These are phyloP conservation scores for Myiothlypis chrysogaster DNA, from an alignment of 2,797 vertebrate genomes.

Conservation along the genomic window DNA sequence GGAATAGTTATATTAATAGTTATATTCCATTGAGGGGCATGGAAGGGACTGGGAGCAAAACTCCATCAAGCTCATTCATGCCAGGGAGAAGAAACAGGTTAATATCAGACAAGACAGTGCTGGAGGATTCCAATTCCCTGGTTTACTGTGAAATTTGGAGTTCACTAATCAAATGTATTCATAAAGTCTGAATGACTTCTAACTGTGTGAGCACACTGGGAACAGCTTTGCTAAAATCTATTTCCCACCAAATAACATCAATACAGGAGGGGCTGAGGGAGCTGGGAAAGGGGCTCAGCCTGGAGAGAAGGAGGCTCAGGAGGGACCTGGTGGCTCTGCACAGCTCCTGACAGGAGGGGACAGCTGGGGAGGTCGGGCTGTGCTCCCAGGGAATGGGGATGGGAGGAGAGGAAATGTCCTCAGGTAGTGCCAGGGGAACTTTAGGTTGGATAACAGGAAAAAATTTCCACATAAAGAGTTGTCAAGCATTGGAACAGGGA, in stretches of 20 bases:
- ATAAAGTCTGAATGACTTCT: neutral
- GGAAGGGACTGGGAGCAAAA: neutral
- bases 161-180: neutral
- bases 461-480: neutral
- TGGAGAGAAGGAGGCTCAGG: neutral
- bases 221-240: neutral
- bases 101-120: neutral
- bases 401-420: accelerated
- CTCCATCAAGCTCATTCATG: neutral
- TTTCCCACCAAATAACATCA: neutral
- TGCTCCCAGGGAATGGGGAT: neutral
- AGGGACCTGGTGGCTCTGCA: neutral
- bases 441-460: neutral
- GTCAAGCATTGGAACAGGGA: neutral
- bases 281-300: neutral
- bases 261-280: neutral
- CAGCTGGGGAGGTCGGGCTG: accelerated
- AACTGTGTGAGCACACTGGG: neutral
- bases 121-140: neutral
- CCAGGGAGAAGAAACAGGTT: neutral
- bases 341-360: neutral
- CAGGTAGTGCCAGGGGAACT: neutral
- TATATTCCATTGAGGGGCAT: neutral
- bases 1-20: neutral
- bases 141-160: neutral